Conservation (phyloP, 2,113 vertebrate species). For the Nannobrachium achirus region DNA sequence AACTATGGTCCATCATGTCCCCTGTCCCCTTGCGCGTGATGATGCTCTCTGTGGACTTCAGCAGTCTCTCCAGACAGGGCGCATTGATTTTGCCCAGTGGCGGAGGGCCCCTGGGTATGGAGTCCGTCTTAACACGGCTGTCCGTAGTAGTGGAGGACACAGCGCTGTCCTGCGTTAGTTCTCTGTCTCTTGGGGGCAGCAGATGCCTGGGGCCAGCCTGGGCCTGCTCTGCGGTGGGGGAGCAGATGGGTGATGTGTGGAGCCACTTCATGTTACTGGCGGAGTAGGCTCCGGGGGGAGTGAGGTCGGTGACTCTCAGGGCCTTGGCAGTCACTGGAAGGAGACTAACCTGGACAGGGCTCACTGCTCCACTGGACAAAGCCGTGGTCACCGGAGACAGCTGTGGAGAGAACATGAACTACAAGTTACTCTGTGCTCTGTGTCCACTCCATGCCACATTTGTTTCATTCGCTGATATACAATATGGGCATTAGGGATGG, state of each 20-base stretch:
- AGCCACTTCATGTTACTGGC: conserved; percentile 81
- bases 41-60: conserved; percentile 83
- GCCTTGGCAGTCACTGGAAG: conserved; percentile 57
- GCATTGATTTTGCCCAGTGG: conserved; percentile 80
- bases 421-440: background rate
- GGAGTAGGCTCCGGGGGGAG: conserved; percentile 72
- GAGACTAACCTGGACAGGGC: conserved; percentile 46
- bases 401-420: conserved; percentile 50
- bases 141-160: conserved; percentile 84
- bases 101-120: conserved; percentile 51
- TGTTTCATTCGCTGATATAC: background rate
- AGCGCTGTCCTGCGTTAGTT: conserved; percentile 79
- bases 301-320: conserved; percentile 70
- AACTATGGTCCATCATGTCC: conserved; percentile 67
- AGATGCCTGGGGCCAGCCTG: conserved; percentile 67
- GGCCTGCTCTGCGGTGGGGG: conserved; percentile 65
- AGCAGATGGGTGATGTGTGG: conserved; percentile 82
- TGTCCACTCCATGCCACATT: background rate
- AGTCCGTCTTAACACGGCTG: conserved; percentile 60
- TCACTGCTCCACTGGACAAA: conserved; percentile 31
- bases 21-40: conserved; percentile 69
- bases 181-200: conserved; percentile 61
- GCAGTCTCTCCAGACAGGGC: conserved; percentile 82
- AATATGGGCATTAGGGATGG: no score
- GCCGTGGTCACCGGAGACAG: conserved; percentile 51